phyloP scores from a whole-genome alignment of 2,113 vertebrate genomes.

The Sprattus sprattus region DNA sequence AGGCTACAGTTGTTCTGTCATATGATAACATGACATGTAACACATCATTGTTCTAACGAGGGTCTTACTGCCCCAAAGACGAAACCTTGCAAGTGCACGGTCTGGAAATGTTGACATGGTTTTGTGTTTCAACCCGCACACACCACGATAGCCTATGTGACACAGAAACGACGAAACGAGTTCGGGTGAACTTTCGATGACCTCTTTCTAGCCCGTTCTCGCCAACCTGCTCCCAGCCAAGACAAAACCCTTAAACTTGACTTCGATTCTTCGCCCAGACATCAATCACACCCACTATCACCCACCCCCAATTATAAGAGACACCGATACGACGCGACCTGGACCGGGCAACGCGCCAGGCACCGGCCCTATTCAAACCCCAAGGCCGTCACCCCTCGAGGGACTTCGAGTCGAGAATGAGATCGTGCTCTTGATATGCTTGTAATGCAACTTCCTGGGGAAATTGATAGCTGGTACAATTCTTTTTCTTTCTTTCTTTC shows the following conservation, averaged over 20 bases:
- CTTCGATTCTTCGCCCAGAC: slow-evolving; percentile 38
- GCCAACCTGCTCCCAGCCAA: slow-evolving; percentile 54
- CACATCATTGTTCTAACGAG: not conserved
- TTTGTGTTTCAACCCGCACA: not conserved
- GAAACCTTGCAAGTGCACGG: not conserved
- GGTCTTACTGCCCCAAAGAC: not conserved
- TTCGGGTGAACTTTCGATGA: slow-evolving; percentile 87
- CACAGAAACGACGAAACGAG: slow-evolving; percentile 58
- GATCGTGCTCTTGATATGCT: slow-evolving; percentile 50
- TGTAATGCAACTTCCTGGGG: slow-evolving; percentile 16
- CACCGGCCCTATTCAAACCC: slow-evolving; percentile 67
- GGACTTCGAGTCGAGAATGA: slow-evolving; percentile 55
- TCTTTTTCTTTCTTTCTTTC: slow-evolving; percentile 37
- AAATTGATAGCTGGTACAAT: slow-evolving; percentile 48
- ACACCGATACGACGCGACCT: slow-evolving; percentile 75
- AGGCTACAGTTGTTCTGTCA: not conserved
- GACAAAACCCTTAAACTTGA: not conserved
- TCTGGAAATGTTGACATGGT: not conserved
- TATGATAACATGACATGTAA: not conserved
- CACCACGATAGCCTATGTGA: not conserved
- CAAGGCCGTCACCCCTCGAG: slow-evolving; percentile 61
- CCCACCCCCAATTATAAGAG: slow-evolving; percentile 74
- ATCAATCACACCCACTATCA: slow-evolving; percentile 87
- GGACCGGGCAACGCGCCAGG: slow-evolving; percentile 78
- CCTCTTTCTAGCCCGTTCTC: slow-evolving; percentile 76